phyloP scores from a whole-genome alignment of 2,797 vertebrate species.

The Ispidina picta region DNA sequence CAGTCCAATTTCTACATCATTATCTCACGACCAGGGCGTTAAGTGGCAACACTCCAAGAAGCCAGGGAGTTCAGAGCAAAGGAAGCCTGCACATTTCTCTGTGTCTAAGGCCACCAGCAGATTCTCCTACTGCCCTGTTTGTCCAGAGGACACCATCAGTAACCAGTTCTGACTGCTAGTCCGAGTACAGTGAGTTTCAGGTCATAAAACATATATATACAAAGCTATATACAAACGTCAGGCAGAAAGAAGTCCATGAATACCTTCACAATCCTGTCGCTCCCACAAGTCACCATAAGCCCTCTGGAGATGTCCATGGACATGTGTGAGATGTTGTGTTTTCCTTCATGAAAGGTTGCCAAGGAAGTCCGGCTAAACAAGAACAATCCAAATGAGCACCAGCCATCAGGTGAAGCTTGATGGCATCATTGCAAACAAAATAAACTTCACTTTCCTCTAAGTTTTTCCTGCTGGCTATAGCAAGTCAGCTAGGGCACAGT shows the following conservation, averaged over 20 bases:
- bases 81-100: neutral
- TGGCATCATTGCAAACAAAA: neutral
- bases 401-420: neutral
- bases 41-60: neutral
- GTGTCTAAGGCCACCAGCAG: neutral
- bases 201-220: neutral
- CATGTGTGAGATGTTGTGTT: conserved; percentile 97
- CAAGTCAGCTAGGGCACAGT: neutral
- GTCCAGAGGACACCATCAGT: neutral
- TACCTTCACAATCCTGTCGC: conserved; percentile 95
- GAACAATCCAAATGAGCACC: neutral
- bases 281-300: conserved; percentile 96
- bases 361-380: conserved; percentile 87
- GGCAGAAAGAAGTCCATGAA: neutral
- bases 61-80: neutral
- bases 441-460: neutral
- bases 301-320: conserved; percentile 93
- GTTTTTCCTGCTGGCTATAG: neutral
- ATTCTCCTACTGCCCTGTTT: neutral
- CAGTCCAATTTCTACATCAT: neutral
- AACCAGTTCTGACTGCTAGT: neutral
- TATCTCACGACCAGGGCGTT: neutral
- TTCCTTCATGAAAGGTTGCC: conserved; percentile 97
- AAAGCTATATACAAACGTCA: neutral
- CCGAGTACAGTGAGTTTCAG: neutral